Evolutionary conservation across 2,113 vertebrate species (phyloP).

Genomic region (Phocoena sinus): DNA sequence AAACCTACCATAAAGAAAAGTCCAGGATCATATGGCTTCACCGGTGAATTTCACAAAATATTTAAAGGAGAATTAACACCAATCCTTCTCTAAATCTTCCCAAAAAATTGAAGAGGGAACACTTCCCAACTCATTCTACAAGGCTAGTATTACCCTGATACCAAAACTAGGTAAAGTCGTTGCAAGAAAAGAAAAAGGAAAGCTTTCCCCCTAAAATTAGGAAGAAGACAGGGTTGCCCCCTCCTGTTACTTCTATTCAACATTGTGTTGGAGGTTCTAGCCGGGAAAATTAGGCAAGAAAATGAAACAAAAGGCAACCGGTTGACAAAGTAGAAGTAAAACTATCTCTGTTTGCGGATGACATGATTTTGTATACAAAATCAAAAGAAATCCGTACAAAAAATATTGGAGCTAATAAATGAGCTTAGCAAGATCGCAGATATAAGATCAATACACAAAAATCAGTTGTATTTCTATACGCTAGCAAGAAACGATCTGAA

Average conservation of each 20-base stretch:
- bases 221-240: neutral
- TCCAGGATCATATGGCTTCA: neutral
- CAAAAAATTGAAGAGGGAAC: neutral
- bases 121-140: neutral
- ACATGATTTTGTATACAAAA: neutral
- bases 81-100: neutral
- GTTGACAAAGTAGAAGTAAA: neutral
- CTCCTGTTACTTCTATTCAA: neutral
- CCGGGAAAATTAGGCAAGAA: neutral
- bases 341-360: neutral
- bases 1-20: neutral
- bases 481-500: neutral
- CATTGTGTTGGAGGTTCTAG: neutral
- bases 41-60: neutral
- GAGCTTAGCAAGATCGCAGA: neutral
- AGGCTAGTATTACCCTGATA: neutral
- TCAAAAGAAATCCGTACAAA: neutral
- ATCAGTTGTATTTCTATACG: neutral
- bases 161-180: neutral
- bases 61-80: neutral
- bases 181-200: neutral
- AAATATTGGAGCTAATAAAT: neutral
- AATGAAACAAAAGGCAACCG: neutral
- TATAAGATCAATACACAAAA: neutral
- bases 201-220: neutral